These are phyloP conservation scores for Cantharis lateralis DNA, from an alignment of 2,888 invertebrate genomes.

Conservation along the genomic window DNA sequence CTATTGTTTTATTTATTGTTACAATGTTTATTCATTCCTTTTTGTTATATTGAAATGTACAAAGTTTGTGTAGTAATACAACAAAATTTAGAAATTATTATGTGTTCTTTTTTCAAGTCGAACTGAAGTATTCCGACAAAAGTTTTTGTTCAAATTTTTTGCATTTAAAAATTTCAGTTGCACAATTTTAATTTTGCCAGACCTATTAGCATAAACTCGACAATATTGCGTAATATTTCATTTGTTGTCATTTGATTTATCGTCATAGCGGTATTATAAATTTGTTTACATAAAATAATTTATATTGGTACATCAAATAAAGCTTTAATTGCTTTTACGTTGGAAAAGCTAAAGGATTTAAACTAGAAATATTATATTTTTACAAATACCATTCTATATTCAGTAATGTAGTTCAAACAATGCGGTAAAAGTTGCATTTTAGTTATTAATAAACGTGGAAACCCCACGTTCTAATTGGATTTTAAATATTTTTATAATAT, in stretches of 20 bases:
- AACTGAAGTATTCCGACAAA: neutral
- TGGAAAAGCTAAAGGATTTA: neutral
- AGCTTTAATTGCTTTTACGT: neutral
- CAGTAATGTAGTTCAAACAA: neutral
- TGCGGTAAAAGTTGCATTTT: neutral
- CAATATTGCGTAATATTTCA: neutral
- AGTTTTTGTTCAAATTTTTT: neutral
- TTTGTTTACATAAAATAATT: neutral
- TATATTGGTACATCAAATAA: neutral
- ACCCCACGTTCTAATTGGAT: neutral
- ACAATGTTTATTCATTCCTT: constrained; percentile 1
- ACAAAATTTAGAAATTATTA: neutral
- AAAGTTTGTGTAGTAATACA: neutral
- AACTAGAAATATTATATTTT: too few species aligned
- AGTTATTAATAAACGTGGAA: neutral
- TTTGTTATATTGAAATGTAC: neutral
- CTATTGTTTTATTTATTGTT: neutral
- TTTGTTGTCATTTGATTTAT: neutral
- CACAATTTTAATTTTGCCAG: neutral
- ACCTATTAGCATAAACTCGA: neutral
- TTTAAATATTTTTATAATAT: neutral
- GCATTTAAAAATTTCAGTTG: neutral
- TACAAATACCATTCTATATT: too few species aligned
- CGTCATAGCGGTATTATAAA: neutral
- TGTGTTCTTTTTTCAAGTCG: neutral